phyloP scores from a whole-genome alignment of 2,113 vertebrate genomes.

The Caretta caretta region DNA sequence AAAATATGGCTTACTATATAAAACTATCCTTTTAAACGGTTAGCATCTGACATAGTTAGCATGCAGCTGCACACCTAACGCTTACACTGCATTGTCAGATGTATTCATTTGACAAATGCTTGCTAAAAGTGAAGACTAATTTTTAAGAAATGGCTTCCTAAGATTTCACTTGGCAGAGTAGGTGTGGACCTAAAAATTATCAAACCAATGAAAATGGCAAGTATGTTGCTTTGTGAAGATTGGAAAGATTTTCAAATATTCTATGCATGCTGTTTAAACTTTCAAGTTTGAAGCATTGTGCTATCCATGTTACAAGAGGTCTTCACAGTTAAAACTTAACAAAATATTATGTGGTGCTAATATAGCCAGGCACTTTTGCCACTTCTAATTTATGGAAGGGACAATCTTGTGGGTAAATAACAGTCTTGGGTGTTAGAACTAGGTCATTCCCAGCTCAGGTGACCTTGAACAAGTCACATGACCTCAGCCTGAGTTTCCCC shows the following conservation, averaged over 20 bases:
- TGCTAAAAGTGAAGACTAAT: neutral
- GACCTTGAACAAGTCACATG: rapidly evolving
- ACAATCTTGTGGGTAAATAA: neutral
- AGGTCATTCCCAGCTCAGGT: neutral
- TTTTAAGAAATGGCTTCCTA: neutral
- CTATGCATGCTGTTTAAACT: neutral
- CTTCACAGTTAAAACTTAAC: neutral
- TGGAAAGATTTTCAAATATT: neutral
- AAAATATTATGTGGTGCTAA: neutral
- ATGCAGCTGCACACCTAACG: rapidly evolving
- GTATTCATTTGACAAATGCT: neutral
- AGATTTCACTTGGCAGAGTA: neutral
- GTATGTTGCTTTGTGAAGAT: neutral
- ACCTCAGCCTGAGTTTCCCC: neutral
- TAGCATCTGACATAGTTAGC: neutral
- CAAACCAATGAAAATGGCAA: neutral
- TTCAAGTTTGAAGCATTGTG: neutral
- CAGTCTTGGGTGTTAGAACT: neutral
- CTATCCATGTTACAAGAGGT: neutral
- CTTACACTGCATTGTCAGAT: neutral
- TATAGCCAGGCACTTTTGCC: neutral
- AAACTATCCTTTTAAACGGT: neutral
- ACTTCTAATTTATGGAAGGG: neutral
- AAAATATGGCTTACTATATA: neutral
- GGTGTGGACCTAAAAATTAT: neutral